Evolutionary conservation across 2,113 vertebrate genomes (phyloP).

Genomic region (Eptatretus burgeri): DNA sequence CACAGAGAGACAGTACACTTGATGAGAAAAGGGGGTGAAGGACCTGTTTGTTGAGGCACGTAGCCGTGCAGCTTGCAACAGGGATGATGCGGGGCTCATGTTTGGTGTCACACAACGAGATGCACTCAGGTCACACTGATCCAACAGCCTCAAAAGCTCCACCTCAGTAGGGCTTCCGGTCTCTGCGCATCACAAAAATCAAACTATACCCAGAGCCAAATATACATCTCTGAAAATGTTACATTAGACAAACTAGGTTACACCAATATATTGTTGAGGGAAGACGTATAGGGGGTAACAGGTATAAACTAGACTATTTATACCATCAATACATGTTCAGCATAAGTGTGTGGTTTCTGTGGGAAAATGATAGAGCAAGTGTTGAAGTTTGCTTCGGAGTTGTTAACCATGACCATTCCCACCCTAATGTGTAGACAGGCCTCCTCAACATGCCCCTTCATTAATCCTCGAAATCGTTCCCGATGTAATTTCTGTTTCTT

Average conservation of each 20-base stretch:
- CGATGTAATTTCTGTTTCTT: too few species aligned
- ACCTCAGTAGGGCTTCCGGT: constrained; percentile 67
- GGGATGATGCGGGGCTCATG: constrained; percentile 72
- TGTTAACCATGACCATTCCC: too few species aligned
- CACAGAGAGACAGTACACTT: background rate
- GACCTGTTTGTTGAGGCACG: constrained; percentile 69
- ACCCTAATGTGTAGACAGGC: too few species aligned
- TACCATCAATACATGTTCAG: too few species aligned
- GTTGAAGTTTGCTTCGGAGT: too few species aligned
- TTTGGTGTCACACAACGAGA: constrained; percentile 85
- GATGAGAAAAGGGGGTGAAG: background rate
- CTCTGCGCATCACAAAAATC: constrained; percentile 19
- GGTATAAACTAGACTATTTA: too few species aligned
- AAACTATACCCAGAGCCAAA: background rate
- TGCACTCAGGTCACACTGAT: constrained; percentile 76
- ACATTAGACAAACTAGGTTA: background rate
- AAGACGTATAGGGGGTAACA: too few species aligned
- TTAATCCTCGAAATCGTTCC: too few species aligned
- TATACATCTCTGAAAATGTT: background rate
- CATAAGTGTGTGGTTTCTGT: too few species aligned
- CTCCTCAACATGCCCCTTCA: too few species aligned
- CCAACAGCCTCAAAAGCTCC: constrained; percentile 61
- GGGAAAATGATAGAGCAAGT: too few species aligned
- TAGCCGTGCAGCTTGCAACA: constrained; percentile 56
- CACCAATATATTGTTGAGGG: background rate